Percentiles rank a stretch among this genome's conserved stretches.
These are phyloP conservation scores for Scomber japonicus DNA, from an alignment of 2,113 vertebrate species.

Conservation along the genomic window DNA sequence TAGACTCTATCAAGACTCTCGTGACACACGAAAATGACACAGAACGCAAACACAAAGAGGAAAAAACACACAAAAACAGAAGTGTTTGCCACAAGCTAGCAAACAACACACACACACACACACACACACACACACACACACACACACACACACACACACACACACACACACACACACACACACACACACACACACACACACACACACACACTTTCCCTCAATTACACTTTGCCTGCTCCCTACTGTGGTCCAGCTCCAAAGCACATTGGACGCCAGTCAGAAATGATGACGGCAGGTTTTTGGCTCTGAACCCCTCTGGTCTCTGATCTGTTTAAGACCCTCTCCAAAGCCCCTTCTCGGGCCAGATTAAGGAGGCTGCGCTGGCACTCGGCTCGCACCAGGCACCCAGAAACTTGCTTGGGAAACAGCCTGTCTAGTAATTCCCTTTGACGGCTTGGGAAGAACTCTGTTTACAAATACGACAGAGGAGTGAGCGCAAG, in stretches of 20 bases:
- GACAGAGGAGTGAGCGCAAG: conserved; percentile 46
- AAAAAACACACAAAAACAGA: conserved; percentile 9
- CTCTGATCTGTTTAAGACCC: conserved; percentile 80
- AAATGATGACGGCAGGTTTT: conserved; percentile 62
- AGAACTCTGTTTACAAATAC: conserved; percentile 85
- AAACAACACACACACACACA: background rate
- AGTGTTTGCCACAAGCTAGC: background rate
- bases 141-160: too few species aligned
- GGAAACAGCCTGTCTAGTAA: conserved; percentile 75
- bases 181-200: background rate
- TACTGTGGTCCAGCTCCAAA: conserved; percentile 36
- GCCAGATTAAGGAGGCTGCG: conserved; percentile 70
- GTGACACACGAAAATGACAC: background rate
- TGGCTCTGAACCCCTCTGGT: conserved; percentile 50
- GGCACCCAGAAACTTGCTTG: conserved; percentile 56
- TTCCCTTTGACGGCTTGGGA: conserved; percentile 79
- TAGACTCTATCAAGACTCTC: conserved; percentile 35
- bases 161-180: too few species aligned
- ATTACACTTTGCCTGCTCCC: background rate
- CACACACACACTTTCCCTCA: conserved; percentile 8
- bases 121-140: background rate
- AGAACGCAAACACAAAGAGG: conserved; percentile 1
- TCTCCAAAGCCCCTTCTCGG: conserved; percentile 69
- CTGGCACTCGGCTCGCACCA: conserved; percentile 40
- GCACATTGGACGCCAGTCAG: conserved; percentile 52